A percentile compares a stretch with the other conserved stretches of the same genome.
Conservation (phyloP, 2,113 vertebrate genomes). For the Onychostoma macrolepis region DNA sequence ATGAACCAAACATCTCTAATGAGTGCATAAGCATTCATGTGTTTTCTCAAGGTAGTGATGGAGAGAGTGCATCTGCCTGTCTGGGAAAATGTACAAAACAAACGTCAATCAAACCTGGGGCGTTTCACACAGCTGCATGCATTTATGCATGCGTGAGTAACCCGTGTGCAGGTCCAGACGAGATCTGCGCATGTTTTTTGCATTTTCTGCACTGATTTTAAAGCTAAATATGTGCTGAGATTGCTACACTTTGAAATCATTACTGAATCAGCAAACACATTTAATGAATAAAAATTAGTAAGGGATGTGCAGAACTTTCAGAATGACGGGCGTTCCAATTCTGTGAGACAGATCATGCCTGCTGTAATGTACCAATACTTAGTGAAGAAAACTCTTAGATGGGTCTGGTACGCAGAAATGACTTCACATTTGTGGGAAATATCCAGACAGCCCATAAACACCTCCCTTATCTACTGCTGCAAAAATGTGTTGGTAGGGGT, state of each 20-base stretch:
- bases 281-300: background rate
- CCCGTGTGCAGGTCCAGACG: background rate
- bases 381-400: conserved; percentile 10
- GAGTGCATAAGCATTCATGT: conserved; percentile 2
- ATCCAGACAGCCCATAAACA: conserved; percentile 35
- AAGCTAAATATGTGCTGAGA: background rate
- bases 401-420: conserved; percentile 32
- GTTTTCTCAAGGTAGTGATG: conserved; percentile 35
- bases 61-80: conserved; percentile 11
- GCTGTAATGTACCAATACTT: background rate
- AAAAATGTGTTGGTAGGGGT: background rate
- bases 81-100: conserved; percentile 36
- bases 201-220: background rate
- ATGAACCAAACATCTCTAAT: conserved; percentile 40
- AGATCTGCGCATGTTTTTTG: background rate
- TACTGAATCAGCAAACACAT: background rate
- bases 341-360: background rate
- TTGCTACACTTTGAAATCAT: background rate
- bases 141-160: conserved; percentile 30
- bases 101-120: conserved; percentile 14
- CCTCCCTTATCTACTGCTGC: conserved; percentile 37
- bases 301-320: background rate
- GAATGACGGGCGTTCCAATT: background rate
- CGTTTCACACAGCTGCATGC: conserved; percentile 7
- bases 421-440: conserved; percentile 48